Base-by-base conservation (phyloP, 2,797 vertebrate genomes). In the Eidolon dupreanum region DNA sequence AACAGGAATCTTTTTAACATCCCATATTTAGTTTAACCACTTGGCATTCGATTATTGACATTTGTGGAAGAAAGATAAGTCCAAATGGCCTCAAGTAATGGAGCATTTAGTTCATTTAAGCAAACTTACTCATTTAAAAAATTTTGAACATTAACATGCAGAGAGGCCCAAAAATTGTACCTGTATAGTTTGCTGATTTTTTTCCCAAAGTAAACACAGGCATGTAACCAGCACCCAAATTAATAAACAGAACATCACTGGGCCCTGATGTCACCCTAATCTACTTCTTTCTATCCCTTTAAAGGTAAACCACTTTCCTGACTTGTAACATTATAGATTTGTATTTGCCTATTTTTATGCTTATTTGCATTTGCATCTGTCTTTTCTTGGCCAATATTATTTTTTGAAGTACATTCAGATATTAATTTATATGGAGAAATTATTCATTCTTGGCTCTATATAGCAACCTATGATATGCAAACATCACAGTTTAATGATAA, bases 381-480 rank as follows among this genome's bases (percentile, higher is more conserved):
- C 8, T 86, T 92, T 20, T 89, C 88, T 68, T 26, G 8, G 53
- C 24, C 38, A 93, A 57, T 10, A 86, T 86, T 93, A 46, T 55
- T 31, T 46, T 92, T 90, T 90, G 68, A 85, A 94, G 59, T 81
- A 85, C 17, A 90, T 77, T 94, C 66, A 90, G 46, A 81, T 63
- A 26, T 22, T 81, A 82, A 90, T 81, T 85, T 70, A 77, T 63
- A 63, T 79, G 26, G 59, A 2, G 41, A 61, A 15, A 85, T 36
- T 53, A 9, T 74, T 91, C 74, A 61, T 87, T 89, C 55, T 65
- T 87, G 66, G 26, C 24, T 93, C 22, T 83, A 16, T 92, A 70
- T 15, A 88, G 9, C 92, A 94, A 91, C 61, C 36, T 70, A 78
- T 24, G 92, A 17, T 73, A 24, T 36, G 15, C 38, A 51, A 74